Evolutionary conservation across 1,140 invertebrate genomes (phyloP), one percentile per base, ranked within the genome.

Genomic region (Bathynomus jamesi): DNA sequence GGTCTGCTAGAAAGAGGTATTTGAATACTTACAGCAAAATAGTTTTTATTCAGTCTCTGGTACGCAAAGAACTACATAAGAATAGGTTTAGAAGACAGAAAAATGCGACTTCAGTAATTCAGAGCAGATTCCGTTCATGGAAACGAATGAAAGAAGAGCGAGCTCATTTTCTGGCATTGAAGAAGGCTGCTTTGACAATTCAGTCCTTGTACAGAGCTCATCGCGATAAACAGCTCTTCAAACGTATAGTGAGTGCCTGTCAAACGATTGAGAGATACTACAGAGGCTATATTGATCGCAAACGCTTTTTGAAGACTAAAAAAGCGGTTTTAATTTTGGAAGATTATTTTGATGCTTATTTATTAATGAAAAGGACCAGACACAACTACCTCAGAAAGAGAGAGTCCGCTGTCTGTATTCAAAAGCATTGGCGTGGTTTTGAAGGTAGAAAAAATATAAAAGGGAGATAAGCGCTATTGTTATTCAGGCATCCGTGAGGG

Each of bases 401-500:
- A 25, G 11, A 13, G 5, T 24, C 69, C 1, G 63, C 69, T 0
- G 40, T 61, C 27, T 30, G 7, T 2, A 32, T 76, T 8, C 74
- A 76, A 30, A 70, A 63, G 31, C 30, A 53, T 32, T 64, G 28
- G 30, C 31, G 72, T 8, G 32, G 68, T 3, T 74, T 28, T 66
- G 29, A n/a, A n/a, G n/a, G n/a, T n/a, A n/a, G n/a, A n/a, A n/a
- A n/a, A n/a, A n/a, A n/a, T n/a, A n/a, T n/a, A n/a, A n/a, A n/a
- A n/a, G n/a, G n/a, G n/a, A n/a, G n/a, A n/a, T n/a, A n/a, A n/a
- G n/a, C n/a, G 46, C 60, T 13, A 65, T 72, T 28, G 40, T 53
- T 21, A 40, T 76, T 3, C 74, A 76, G 61, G 63, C 74, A 24
- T 64, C 71, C 30, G 65, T 60, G 30, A 67, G 74, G 4, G 71